phyloP scores from a whole-genome alignment of 2,888 invertebrate species.

The Cephus nigrinus region DNA sequence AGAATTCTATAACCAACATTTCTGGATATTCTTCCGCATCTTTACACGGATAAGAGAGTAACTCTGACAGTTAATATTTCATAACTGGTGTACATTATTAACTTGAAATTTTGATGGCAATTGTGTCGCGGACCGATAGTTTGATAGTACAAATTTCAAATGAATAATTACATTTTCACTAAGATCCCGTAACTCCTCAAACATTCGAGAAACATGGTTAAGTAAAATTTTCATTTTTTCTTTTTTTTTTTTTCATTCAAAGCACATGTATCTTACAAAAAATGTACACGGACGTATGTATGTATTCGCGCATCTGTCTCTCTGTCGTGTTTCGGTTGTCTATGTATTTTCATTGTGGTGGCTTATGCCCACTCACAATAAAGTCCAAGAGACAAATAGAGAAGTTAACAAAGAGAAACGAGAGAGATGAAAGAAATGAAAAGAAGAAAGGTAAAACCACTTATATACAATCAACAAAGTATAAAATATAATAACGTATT shows the following conservation, averaged over 20 bases:
- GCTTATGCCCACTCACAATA: background rate
- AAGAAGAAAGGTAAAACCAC: slow-evolving; percentile 20
- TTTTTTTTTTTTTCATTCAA: background rate
- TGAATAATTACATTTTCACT: too few relatives aligned
- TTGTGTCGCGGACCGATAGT: too few relatives aligned
- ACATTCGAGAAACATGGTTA: background rate
- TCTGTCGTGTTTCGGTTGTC: background rate
- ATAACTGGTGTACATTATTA: too few relatives aligned
- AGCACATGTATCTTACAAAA: slow-evolving; percentile 15
- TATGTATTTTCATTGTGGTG: background rate
- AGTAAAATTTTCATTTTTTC: slow-evolving; percentile 13
- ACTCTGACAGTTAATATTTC: too few relatives aligned
- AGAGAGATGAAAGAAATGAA: background rate
- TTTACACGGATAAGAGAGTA: too few relatives aligned
- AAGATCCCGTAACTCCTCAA: background rate
- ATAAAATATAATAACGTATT: slow-evolving; percentile 46
- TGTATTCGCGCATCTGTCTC: background rate
- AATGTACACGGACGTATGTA: background rate
- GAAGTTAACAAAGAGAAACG: background rate
- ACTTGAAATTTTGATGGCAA: too few relatives aligned
- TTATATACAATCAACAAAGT: slow-evolving; percentile 40
- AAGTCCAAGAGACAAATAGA: slow-evolving; percentile 18
- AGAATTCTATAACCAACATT: too few relatives aligned
- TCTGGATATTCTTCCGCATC: too few relatives aligned
- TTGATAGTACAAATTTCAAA: too few relatives aligned